Evolutionary conservation across 2,113 vertebrate genomes (phyloP), one percentile per base, ranked within the genome.

Genomic region (Spea multiplicata): DNA sequence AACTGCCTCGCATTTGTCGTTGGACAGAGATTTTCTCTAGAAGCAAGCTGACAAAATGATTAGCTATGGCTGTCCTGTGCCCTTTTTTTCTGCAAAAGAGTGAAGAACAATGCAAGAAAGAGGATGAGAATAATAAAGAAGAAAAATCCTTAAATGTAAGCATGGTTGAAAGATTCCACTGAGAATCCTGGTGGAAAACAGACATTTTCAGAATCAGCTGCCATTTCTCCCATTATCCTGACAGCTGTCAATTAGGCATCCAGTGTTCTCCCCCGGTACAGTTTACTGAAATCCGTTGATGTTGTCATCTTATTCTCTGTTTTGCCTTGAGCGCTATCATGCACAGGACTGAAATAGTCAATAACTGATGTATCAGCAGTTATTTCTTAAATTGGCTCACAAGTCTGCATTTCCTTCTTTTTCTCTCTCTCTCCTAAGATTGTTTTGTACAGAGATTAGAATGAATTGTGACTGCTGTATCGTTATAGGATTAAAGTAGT

Each of bases 321-420:
- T 95, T 93, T 59, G 96, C 95, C 96, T 97, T 96, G 94, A 97
- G 95, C 93, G 78, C 90, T 93, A 94, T 96, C 94, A 91, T 94
- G 89, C 94, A 92, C 92, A 89, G 88, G 88, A 92, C 93, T 91
- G 89, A 94, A 93, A 93, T 93, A 95, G 95, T 96, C 95, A 94
- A 94, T 96, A 96, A 93, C 94, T 95, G 96, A 96, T 95, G 93
- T 94, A 95, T 96, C 95, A 97, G 95, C 96, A 96, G 92, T 96
- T 95, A 95, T 94, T 96, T 95, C 94, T 95, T 93, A 95, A 95
- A 96, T 95, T 95, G 95, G 94, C 94, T 97, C 93, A 89, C 92
- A 92, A 93, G 95, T 93, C 95, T 94, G 94, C 91, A 89, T 95
- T 93, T 90, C 84, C 85, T 86, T 83, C 88, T 81, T 89, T 89